Conservation (phyloP, 2,888 invertebrate genomes). For the Lasioglossum villosulum region DNA sequence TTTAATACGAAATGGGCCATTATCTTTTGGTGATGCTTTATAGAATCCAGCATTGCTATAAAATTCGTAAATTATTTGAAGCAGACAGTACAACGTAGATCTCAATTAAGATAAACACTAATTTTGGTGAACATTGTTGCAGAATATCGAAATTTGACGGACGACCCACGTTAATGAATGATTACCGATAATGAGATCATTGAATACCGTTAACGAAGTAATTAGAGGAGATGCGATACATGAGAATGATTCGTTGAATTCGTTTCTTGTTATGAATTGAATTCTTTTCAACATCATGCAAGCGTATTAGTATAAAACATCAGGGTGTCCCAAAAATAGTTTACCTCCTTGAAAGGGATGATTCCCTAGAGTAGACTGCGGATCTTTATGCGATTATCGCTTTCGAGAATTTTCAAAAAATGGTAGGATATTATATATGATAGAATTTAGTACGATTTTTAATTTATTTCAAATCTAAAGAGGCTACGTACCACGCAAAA, state of each 20-base stretch:
- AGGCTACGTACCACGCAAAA: too few species aligned
- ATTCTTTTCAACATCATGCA: too few species aligned
- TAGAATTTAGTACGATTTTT: too few species aligned
- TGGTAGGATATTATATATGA: too few species aligned
- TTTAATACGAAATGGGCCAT: neutral
- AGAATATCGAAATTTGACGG: conserved; percentile 1
- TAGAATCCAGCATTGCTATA: neutral
- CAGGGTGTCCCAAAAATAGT: too few species aligned
- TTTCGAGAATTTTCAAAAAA: too few species aligned
- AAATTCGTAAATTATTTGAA: neutral
- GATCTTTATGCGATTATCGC: too few species aligned
- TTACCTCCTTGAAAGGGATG: too few species aligned
- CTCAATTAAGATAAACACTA: conserved; percentile 20
- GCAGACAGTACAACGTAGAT: neutral
- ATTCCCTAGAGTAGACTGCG: too few species aligned
- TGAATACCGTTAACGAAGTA: neutral
- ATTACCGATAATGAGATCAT: neutral
- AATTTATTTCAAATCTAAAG: too few species aligned
- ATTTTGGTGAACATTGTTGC: neutral
- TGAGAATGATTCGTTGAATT: neutral
- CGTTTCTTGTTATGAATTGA: neutral
- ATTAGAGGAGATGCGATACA: neutral
- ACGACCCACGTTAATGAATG: neutral
- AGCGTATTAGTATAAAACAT: neutral
- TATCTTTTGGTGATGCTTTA: neutral